A percentile compares a stretch with the other conserved stretches of the same genome.
Conservation (phyloP, 2,797 vertebrate genomes). For the Urophycis tenuis region DNA sequence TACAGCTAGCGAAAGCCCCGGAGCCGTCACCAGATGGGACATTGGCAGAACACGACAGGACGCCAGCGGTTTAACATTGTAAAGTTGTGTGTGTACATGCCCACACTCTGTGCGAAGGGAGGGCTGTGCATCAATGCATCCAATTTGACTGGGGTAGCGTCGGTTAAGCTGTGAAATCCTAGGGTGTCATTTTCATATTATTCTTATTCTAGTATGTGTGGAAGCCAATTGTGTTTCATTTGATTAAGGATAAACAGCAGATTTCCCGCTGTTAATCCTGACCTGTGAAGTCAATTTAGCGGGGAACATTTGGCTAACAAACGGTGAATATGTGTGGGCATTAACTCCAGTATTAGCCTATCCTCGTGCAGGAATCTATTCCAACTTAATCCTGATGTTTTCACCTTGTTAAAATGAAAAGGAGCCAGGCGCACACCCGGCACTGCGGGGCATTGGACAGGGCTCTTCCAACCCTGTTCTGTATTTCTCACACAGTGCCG, state of each 20-base stretch:
- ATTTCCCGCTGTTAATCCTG: neutral
- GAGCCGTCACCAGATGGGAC: slow-evolving; percentile 48
- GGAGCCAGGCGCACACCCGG: neutral
- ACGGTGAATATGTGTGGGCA: neutral
- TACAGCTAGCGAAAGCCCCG: slow-evolving; percentile 49
- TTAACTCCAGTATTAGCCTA: slow-evolving; percentile 4
- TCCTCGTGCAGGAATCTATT: neutral
- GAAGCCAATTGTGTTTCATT: neutral
- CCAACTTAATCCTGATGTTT: neutral
- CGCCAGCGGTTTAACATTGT: slow-evolving; percentile 25
- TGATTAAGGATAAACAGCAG: neutral
- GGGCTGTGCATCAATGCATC: neutral
- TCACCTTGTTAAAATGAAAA: neutral
- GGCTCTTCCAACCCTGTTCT: neutral
- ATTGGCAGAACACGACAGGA: slow-evolving; percentile 25
- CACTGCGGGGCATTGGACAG: neutral
- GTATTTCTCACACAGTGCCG: slow-evolving; percentile 72
- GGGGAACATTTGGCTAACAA: neutral
- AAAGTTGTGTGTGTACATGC: slow-evolving; percentile 16
- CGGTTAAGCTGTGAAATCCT: neutral
- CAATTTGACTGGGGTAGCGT: neutral
- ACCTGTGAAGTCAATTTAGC: neutral
- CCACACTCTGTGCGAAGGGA: neutral
- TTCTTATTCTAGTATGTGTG: neutral
- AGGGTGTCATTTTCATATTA: neutral